phyloP scores from a whole-genome alignment of 2,797 vertebrate genomes.

The Columba guinea region DNA sequence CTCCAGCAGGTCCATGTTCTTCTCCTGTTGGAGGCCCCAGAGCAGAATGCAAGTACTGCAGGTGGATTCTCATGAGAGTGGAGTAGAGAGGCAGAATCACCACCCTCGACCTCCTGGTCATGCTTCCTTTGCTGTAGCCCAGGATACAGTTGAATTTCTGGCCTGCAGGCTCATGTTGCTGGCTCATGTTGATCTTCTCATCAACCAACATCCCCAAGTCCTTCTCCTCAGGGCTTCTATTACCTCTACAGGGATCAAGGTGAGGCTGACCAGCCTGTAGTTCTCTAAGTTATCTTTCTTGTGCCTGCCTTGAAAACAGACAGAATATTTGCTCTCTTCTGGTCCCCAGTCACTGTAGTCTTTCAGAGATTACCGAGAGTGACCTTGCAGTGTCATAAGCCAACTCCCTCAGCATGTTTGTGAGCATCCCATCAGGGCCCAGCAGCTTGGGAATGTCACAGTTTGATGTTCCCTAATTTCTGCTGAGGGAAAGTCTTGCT shows the following conservation, averaged over 20 bases:
- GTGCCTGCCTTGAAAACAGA: not conserved
- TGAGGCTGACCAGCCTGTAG: not conserved
- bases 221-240: not conserved
- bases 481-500: not conserved
- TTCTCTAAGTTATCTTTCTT: not conserved
- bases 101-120: too few species aligned
- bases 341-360: not conserved
- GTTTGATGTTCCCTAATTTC: not conserved
- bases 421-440: not conserved
- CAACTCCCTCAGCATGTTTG: not conserved
- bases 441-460: not conserved
- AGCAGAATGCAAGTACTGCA: too few species aligned
- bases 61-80: too few species aligned
- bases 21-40: too few species aligned
- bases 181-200: too few species aligned
- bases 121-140: too few species aligned
- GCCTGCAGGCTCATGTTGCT: too few species aligned
- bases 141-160: too few species aligned
- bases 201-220: too few species aligned
- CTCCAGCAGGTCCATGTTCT: too few species aligned
- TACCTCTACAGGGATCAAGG: not conserved
- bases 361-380: not conserved
- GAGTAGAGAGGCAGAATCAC: too few species aligned
- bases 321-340: not conserved
- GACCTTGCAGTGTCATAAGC: not conserved